Evolutionary conservation across 35 echinoderm and acorn worm species (phyloP).

Genomic region (Diadema setosum): DNA sequence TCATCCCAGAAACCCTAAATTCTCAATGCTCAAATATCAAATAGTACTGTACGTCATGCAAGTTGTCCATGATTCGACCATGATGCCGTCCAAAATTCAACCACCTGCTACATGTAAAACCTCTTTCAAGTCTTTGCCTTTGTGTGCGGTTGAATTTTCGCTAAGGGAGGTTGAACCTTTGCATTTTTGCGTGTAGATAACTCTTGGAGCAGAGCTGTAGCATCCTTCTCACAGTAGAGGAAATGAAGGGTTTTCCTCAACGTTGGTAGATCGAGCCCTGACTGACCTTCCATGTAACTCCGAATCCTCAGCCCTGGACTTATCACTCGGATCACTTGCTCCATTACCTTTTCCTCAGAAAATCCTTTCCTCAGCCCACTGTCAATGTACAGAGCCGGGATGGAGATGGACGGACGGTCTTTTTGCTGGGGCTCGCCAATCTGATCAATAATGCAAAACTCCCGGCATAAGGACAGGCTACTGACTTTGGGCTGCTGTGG

Average conservation of each 20-base stretch:
- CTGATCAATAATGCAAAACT: constrained; percentile 49
- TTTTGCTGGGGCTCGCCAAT: constrained; percentile 57
- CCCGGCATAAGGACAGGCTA: not conserved
- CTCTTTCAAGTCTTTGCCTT: too few species aligned
- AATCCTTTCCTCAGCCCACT: not conserved
- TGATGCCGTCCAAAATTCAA: too few species aligned
- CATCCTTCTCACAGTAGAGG: constrained; percentile 4
- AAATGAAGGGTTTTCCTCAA: not conserved
- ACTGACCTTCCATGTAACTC: not conserved
- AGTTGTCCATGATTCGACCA: too few species aligned
- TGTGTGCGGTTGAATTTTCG: too few species aligned
- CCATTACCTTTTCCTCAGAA: constrained; percentile 3
- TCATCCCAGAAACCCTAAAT: too few species aligned
- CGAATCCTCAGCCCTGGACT: not conserved
- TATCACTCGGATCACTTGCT: constrained; percentile 20
- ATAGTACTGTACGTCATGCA: too few species aligned
- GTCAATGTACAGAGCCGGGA: constrained; percentile 30
- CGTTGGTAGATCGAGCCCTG: not conserved
- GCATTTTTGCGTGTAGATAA: too few species aligned
- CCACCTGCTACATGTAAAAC: too few species aligned
- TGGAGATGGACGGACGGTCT: constrained; percentile 18
- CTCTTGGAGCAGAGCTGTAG: not conserved
- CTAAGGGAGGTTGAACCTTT: too few species aligned
- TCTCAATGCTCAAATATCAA: too few species aligned
- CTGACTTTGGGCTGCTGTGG: not conserved